Evolutionary conservation across 1,140 invertebrate species (phyloP).

Genomic region (Drosophila fuyamai): DNA sequence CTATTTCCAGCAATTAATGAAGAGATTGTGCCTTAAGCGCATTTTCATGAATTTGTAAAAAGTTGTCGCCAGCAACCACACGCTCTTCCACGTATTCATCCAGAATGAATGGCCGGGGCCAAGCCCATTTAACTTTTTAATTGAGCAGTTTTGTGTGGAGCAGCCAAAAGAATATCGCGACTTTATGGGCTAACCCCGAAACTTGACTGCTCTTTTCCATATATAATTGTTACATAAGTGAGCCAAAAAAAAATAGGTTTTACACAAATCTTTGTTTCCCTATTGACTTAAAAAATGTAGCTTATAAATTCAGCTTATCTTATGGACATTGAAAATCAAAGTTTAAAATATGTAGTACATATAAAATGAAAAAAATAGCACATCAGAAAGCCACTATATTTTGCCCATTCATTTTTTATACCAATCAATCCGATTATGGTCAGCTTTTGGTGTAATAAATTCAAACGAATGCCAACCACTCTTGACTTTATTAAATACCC

Average conservation of each 20-base stretch:
- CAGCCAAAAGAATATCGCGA: constrained; percentile 32
- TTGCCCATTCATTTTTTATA: no score
- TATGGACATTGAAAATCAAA: no score
- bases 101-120: constrained; percentile 40
- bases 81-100: constrained; percentile 17
- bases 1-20: constrained; percentile 60
- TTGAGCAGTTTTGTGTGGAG: constrained; percentile 71
- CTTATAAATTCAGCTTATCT: no score
- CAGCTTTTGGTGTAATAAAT: background rate
- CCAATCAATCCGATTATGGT: constrained; percentile 5
- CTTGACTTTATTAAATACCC: background rate
- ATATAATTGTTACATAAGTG: background rate
- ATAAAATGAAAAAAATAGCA: background rate
- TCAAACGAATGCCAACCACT: background rate
- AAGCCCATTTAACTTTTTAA: constrained; percentile 80
- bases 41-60: constrained; percentile 55
- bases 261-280: no score
- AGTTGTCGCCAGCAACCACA: constrained; percentile 25
- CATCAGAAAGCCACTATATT: no score
- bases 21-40: constrained; percentile 55
- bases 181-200: background rate
- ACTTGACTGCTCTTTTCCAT: constrained; percentile 3
- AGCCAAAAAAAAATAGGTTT: no score
- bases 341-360: background rate
- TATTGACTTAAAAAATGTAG: no score